Evolutionary conservation across 2,113 vertebrate genomes (phyloP).

Genomic region (Drymodes brunneopygia): DNA sequence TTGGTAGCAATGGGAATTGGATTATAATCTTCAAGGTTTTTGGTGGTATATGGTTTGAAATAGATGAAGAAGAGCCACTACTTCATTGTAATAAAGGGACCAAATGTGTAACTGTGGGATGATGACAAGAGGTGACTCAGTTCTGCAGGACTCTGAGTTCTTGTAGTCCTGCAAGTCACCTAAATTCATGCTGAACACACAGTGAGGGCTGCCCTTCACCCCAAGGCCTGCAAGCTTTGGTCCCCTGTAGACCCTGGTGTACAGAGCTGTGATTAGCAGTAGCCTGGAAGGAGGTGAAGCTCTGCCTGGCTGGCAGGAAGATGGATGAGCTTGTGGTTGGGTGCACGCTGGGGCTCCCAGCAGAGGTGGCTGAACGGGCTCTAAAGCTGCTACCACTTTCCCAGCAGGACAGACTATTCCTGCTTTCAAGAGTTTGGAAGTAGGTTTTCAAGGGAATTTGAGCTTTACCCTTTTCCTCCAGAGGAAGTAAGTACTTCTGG

Average conservation of each 20-base stretch:
- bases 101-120: not conserved
- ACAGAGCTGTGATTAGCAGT: not conserved
- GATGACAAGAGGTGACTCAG: not conserved
- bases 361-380: not conserved
- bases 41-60: not conserved
- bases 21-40: not conserved
- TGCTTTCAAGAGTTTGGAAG: not conserved
- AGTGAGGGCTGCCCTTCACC: not conserved
- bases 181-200: not conserved
- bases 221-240: not conserved
- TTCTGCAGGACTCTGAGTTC: not conserved
- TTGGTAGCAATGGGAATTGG: not conserved
- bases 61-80: not conserved
- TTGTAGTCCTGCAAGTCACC: not conserved
- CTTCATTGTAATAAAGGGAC: not conserved
- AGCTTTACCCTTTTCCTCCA: not conserved
- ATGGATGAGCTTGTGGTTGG: not conserved
- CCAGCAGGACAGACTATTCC: not conserved
- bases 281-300: not conserved
- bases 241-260: not conserved
- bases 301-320: not conserved
- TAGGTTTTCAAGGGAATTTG: not conserved
- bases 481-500: not conserved
- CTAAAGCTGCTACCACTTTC: not conserved
- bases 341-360: not conserved